Conservation (phyloP, 37 sponge, comb jelly and placozoan species). For the Bolinopsis microptera region DNA sequence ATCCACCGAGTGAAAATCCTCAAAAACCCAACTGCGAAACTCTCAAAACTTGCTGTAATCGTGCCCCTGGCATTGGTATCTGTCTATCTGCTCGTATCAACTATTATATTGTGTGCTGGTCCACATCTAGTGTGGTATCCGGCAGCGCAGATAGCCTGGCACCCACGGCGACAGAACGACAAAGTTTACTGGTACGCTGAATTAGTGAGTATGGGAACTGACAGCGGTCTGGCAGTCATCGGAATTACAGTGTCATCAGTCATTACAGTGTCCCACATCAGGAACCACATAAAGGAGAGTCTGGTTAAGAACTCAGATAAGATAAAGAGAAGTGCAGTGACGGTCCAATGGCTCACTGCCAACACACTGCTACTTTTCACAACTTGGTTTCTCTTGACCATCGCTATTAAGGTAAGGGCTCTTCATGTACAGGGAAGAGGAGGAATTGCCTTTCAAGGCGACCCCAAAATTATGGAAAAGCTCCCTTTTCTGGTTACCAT, state of each 20-base stretch:
- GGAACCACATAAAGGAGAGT: neutral
- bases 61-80: neutral
- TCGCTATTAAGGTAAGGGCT: neutral
- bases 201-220: neutral
- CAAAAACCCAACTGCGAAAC: neutral
- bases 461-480: neutral
- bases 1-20: neutral
- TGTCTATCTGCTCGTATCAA: neutral
- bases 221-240: neutral
- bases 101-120: neutral
- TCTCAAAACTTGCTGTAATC: neutral
- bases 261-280: neutral
- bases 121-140: neutral
- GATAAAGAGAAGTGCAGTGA: neutral
- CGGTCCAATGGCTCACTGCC: neutral
- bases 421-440: neutral
- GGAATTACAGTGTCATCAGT: neutral
- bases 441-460: neutral
- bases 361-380: neutral
- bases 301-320: neutral
- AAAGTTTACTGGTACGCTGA: neutral
- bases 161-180: neutral
- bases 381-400: neutral
- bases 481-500: neutral
- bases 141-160: neutral